Evolutionary conservation across 2,797 vertebrate species (phyloP).

Genomic region (Helicolenus hilgendorfi): DNA sequence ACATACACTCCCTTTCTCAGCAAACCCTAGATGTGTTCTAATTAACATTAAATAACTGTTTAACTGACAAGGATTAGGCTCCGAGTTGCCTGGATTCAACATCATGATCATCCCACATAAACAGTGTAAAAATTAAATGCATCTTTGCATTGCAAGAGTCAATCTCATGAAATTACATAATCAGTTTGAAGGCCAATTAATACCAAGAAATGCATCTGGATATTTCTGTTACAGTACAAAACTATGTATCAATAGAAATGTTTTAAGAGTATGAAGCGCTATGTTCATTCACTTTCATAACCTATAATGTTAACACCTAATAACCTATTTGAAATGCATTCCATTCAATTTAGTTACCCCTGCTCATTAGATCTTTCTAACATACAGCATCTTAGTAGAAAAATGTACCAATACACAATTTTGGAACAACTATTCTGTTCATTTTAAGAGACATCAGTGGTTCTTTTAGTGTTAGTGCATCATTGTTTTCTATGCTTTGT

Average conservation of each 20-base stretch:
- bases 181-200: neutral
- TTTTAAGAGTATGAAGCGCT: neutral
- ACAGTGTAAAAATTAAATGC: neutral
- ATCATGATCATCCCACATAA: neutral
- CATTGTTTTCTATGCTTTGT: neutral
- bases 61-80: neutral
- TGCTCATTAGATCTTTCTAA: neutral
- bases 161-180: neutral
- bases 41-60: neutral
- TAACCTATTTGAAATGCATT: constrained; percentile 35
- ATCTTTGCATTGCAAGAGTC: neutral
- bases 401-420: neutral
- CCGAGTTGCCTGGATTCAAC: neutral
- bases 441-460: constrained; percentile 47
- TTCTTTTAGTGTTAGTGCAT: constrained; percentile 26
- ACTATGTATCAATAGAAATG: neutral
- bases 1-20: neutral
- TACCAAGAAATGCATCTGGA: neutral
- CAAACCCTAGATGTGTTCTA: constrained; percentile 61
- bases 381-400: neutral
- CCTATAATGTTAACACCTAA: neutral
- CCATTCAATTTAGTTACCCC: constrained; percentile 5
- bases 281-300: neutral
- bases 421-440: neutral
- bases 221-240: constrained; percentile 1